A percentile compares a stretch with the other conserved stretches of the same genome.
Evolutionary conservation across 37 sponge, comb jelly and placozoan genomes (phyloP).

Genomic region (Bolinopsis microptera): DNA sequence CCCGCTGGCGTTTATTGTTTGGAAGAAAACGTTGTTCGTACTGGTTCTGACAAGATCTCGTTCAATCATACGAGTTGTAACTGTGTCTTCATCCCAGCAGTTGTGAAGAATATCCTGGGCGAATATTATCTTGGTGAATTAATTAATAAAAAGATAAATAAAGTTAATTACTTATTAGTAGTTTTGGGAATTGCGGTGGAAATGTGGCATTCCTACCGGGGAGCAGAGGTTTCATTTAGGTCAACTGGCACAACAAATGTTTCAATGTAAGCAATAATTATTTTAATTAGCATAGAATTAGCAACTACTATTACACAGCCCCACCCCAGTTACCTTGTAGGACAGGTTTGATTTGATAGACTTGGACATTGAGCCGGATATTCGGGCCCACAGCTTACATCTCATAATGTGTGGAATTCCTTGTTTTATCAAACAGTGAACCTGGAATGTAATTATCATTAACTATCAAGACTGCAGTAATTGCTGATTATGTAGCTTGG

Average conservation of each 20-base stretch:
- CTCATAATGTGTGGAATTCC: constrained; percentile 42
- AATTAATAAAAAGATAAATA: no score
- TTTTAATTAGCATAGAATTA: no score
- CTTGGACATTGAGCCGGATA: constrained; percentile 4
- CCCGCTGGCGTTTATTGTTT: constrained; percentile 49
- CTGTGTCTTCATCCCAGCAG: constrained; percentile 60
- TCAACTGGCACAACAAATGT: no score
- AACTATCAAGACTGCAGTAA: background rate
- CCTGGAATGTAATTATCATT: constrained; percentile 2
- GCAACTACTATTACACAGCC: no score
- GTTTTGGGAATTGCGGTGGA: no score
- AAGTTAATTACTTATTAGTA: no score
- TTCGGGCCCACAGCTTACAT: constrained; percentile 48
- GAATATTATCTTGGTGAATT: no score
- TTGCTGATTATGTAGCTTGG: background rate
- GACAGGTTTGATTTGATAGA: constrained; percentile 15
- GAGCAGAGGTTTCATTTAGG: no score
- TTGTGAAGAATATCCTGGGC: constrained; percentile 65
- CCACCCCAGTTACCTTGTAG: constrained; percentile 36
- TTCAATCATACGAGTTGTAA: constrained; percentile 56
- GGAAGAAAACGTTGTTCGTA: constrained; percentile 63
- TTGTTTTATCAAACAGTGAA: constrained; percentile 31
- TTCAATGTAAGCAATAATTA: no score
- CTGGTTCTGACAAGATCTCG: constrained; percentile 63
- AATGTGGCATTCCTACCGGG: background rate